These are phyloP conservation scores for Pyrrhosoma nymphula DNA, from an alignment of 2,888 invertebrate species.

Conservation along the genomic window DNA sequence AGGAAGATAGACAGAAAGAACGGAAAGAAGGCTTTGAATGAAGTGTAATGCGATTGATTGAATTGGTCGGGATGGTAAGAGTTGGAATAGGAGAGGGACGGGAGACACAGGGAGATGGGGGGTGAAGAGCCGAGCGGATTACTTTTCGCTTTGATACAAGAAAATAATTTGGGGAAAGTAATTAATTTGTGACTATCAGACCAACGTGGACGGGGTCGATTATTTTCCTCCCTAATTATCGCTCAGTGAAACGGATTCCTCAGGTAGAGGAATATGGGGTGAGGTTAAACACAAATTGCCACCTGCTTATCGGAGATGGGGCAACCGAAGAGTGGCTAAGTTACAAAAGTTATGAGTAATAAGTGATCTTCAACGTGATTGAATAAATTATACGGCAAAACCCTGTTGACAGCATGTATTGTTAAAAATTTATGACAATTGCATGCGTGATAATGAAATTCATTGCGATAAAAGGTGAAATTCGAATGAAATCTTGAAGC, in stretches of 20 bases:
- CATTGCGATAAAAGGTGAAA: too few relatives aligned
- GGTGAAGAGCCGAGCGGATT: neutral
- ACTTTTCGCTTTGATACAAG: neutral
- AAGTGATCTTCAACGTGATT: neutral
- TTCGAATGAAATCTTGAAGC: too few relatives aligned
- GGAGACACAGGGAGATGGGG: neutral
- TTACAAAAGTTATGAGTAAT: neutral
- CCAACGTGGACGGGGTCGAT: neutral
- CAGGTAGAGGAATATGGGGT: too few relatives aligned
- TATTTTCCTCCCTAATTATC: neutral
- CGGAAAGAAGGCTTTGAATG: neutral
- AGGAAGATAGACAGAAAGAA: neutral
- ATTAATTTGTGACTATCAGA: neutral
- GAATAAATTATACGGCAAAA: too few relatives aligned
- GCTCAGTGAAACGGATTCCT: neutral
- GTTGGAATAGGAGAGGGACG: neutral
- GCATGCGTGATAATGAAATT: too few relatives aligned
- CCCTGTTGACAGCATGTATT: too few relatives aligned
- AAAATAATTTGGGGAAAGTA: conserved; percentile 19
- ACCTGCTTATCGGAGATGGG: neutral
- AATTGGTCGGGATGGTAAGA: neutral
- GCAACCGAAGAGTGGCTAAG: neutral
- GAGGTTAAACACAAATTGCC: neutral
- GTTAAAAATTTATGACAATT: too few relatives aligned
- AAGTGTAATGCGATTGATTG: conserved; percentile 31